These are phyloP conservation scores for Oncorhynchus kisutch DNA, from an alignment of 2,113 vertebrate genomes.

Conservation along the genomic window DNA sequence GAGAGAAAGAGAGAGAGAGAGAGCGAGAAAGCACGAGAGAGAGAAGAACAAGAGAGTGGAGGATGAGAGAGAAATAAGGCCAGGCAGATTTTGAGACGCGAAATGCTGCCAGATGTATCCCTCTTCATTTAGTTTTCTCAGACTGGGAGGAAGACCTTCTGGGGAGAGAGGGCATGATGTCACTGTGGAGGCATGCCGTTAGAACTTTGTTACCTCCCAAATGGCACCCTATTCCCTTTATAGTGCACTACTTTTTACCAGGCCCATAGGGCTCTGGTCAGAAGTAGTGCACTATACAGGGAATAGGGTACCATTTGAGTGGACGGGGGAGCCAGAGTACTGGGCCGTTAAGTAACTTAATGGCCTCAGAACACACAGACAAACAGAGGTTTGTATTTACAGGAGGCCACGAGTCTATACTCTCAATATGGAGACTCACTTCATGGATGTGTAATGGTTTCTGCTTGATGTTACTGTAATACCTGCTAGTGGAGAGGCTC, in stretches of 20 bases:
- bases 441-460: not conserved
- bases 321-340: not conserved
- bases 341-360: not conserved
- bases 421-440: not conserved
- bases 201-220: too few species aligned
- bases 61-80: conserved; percentile 19
- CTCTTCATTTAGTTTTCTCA: conserved; percentile 24
- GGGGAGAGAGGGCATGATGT: too few species aligned
- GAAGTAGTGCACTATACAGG: too few species aligned
- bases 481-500: not conserved
- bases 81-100: conserved; percentile 34
- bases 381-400: not conserved
- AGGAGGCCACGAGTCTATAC: conserved; percentile 3
- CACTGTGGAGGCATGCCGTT: too few species aligned
- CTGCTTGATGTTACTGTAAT: not conserved
- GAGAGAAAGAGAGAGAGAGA: too few species aligned
- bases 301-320: not conserved
- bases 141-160: not conserved
- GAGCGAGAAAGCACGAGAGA: too few species aligned
- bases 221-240: too few species aligned
- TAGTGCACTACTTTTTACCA: too few species aligned
- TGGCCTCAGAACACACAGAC: not conserved
- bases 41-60: too few species aligned
- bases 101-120: conserved; percentile 48
- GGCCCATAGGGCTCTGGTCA: too few species aligned